phyloP scores from a whole-genome alignment of 2,888 invertebrate genomes.

The Caenorhabditis sp. region DNA sequence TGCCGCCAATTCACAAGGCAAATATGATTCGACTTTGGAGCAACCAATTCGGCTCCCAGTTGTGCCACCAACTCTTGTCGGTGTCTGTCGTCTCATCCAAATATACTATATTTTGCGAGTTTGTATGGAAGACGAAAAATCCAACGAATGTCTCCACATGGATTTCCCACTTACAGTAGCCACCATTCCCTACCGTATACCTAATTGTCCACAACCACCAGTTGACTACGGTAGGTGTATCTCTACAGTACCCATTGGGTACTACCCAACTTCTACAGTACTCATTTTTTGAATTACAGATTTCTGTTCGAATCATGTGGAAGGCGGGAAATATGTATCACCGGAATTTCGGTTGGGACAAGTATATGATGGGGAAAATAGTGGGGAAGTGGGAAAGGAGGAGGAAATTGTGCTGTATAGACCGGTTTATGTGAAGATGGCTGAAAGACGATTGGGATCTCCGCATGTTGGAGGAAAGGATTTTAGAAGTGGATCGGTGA shows the following conservation, averaged over 20 bases:
- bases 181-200: slow-evolving; percentile 77
- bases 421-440: slow-evolving; percentile 63
- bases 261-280: not conserved
- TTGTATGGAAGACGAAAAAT: slow-evolving; percentile 79
- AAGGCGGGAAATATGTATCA: slow-evolving; percentile 82
- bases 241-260: too few species aligned
- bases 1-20: slow-evolving; percentile 72
- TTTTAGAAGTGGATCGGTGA: slow-evolving; percentile 50
- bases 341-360: slow-evolving; percentile 83
- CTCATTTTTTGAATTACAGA: slow-evolving; percentile 74
- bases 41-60: slow-evolving; percentile 79
- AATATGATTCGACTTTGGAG: slow-evolving; percentile 76
- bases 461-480: slow-evolving; percentile 47
- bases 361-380: slow-evolving; percentile 73
- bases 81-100: slow-evolving; percentile 79
- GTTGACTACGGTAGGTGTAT: slow-evolving; percentile 64
- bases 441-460: slow-evolving; percentile 43
- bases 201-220: slow-evolving; percentile 70
- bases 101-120: slow-evolving; percentile 80
- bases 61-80: slow-evolving; percentile 81
- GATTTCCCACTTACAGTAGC: slow-evolving; percentile 82
- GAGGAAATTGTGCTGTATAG: slow-evolving; percentile 67
- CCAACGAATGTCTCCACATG: slow-evolving; percentile 79
- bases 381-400: slow-evolving; percentile 58
- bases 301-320: slow-evolving; percentile 79